These are phyloP conservation scores for Pogonocichla stellata DNA, from an alignment of 2,113 vertebrate species.

Conservation along the genomic window DNA sequence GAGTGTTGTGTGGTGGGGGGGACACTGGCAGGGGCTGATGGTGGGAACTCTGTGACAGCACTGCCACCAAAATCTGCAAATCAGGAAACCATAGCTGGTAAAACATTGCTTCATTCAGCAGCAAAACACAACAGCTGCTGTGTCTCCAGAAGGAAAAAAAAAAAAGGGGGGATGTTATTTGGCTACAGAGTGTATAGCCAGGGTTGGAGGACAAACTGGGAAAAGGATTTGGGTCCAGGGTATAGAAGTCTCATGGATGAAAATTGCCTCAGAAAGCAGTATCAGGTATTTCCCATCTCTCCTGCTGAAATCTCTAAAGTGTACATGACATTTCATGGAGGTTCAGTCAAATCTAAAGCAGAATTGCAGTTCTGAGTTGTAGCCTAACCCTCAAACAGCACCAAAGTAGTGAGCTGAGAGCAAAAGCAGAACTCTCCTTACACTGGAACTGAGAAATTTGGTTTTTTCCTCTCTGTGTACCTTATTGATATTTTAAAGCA, in stretches of 20 bases:
- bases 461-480: background rate
- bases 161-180: background rate
- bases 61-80: constrained; percentile 33
- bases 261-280: background rate
- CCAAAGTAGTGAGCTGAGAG: background rate
- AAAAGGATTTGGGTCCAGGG: background rate
- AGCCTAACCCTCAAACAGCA: background rate
- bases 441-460: background rate
- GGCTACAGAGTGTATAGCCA: background rate
- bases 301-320: background rate
- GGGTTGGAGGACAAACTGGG: background rate
- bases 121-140: constrained; percentile 29
- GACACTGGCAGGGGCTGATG: background rate
- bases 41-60: background rate
- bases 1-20: background rate
- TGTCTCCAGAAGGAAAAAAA: background rate
- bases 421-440: background rate
- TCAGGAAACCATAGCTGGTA: background rate
- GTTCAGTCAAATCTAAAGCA: constrained; percentile 1
- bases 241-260: accelerated
- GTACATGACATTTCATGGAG: background rate
- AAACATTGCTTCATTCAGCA: constrained; percentile 35
- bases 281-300: background rate
- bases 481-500: background rate
- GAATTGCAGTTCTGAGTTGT: background rate